Conservation (phyloP, 2,888 invertebrate genomes). For the Lasiommata megera region DNA sequence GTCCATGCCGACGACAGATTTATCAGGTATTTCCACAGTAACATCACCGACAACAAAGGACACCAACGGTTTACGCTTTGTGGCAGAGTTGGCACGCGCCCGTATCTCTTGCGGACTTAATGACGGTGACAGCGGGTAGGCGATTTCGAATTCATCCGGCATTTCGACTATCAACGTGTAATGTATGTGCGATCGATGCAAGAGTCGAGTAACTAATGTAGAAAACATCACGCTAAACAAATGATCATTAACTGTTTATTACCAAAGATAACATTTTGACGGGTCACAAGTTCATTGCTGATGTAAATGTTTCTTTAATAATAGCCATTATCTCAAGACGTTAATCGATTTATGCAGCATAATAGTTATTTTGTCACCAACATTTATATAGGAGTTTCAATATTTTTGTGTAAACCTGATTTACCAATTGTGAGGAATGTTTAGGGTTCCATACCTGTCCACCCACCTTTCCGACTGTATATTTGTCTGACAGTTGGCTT, state of each 20-base stretch:
- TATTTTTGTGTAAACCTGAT: too few relatives aligned
- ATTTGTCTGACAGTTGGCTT: too few relatives aligned
- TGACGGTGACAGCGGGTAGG: constrained; percentile 76
- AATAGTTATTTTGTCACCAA: neutral
- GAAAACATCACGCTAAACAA: constrained; percentile 42
- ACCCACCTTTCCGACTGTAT: too few relatives aligned
- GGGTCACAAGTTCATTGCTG: constrained; percentile 47
- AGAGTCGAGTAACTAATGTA: constrained; percentile 27
- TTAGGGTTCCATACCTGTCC: too few relatives aligned
- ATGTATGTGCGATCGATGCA: constrained; percentile 13
- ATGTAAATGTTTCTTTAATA: constrained; percentile 53
- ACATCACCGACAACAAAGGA: constrained; percentile 66
- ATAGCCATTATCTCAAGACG: constrained; percentile 8
- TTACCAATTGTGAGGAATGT: too few relatives aligned
- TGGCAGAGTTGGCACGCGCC: constrained; percentile 81
- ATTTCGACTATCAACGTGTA: constrained; percentile 48
- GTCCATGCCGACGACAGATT: constrained; percentile 61
- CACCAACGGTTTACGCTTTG: constrained; percentile 61
- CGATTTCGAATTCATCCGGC: constrained; percentile 82
- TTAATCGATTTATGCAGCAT: neutral
- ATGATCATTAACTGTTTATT: constrained; percentile 56
- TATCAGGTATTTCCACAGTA: constrained; percentile 71
- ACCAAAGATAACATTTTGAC: constrained; percentile 54
- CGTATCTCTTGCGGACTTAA: constrained; percentile 78
- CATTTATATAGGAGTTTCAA: neutral